Evolutionary conservation across 2,113 vertebrate genomes (phyloP).

Genomic region (Chinchilla lanigera): DNA sequence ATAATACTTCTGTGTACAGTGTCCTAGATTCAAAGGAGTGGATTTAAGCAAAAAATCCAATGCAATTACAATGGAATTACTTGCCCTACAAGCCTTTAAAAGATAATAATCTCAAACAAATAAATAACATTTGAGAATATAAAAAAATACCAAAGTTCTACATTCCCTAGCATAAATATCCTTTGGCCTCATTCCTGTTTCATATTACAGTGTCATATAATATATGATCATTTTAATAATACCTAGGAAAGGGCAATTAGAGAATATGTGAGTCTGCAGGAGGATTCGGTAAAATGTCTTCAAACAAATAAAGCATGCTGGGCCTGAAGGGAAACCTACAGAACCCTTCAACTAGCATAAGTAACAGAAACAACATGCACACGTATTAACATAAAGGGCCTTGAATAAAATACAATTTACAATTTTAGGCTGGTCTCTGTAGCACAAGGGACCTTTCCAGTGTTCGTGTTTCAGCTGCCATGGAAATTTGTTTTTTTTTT

Average conservation of each 20-base stretch:
- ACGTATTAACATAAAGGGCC: background rate
- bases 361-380: conserved; percentile 26
- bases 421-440: background rate
- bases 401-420: background rate
- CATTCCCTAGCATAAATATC: conserved; percentile 60
- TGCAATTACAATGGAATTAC: conserved; percentile 48
- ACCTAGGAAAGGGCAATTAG: conserved; percentile 31
- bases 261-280: background rate
- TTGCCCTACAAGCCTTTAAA: conserved; percentile 60
- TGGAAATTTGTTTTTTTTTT: background rate
- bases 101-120: conserved; percentile 76
- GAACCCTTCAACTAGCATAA: background rate
- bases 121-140: conserved; percentile 65
- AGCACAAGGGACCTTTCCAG: background rate
- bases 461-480: background rate
- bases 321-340: background rate
- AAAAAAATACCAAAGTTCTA: conserved; percentile 61
- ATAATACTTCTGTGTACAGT: background rate
- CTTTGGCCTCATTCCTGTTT: conserved; percentile 63
- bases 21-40: background rate
- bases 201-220: conserved; percentile 55
- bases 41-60: conserved; percentile 39
- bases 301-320: conserved; percentile 12
- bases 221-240: conserved; percentile 55
- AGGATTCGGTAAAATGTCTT: conserved; percentile 25